Conservation (phyloP, 2,113 vertebrate species). For the Butastur rufipennis region DNA sequence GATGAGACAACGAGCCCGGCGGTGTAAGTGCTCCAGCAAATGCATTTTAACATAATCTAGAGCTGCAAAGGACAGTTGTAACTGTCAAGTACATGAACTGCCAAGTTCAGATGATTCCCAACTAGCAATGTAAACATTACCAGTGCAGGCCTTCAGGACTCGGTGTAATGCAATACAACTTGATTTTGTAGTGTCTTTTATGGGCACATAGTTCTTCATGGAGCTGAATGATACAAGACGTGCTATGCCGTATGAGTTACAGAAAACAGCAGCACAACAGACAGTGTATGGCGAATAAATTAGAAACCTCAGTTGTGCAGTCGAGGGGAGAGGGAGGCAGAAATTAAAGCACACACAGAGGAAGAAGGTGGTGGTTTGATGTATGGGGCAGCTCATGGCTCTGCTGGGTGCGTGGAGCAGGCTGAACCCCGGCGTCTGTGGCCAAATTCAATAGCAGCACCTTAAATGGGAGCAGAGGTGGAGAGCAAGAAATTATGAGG, state of each 20-base stretch:
- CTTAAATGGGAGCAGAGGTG: background rate
- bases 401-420: background rate
- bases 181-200: background rate
- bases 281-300: background rate
- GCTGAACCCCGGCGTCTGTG: background rate
- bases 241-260: background rate
- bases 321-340: background rate
- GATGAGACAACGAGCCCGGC: background rate
- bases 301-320: background rate
- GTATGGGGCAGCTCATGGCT: background rate
- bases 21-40: background rate
- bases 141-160: background rate
- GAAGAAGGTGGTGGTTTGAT: background rate
- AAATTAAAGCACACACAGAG: background rate
- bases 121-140: background rate
- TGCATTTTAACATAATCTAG: background rate
- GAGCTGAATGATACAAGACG: background rate
- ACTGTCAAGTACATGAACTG: slow-evolving; percentile 8
- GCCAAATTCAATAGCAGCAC: background rate
- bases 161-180: background rate
- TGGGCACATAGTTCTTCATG: background rate
- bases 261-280: background rate
- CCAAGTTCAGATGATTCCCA: slow-evolving; percentile 10
- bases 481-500: background rate
- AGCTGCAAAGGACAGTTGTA: slow-evolving; percentile 26